Evolutionary conservation across 2,113 vertebrate genomes (phyloP), one percentile per base, ranked within the genome.

Genomic region (Fulica atra): DNA sequence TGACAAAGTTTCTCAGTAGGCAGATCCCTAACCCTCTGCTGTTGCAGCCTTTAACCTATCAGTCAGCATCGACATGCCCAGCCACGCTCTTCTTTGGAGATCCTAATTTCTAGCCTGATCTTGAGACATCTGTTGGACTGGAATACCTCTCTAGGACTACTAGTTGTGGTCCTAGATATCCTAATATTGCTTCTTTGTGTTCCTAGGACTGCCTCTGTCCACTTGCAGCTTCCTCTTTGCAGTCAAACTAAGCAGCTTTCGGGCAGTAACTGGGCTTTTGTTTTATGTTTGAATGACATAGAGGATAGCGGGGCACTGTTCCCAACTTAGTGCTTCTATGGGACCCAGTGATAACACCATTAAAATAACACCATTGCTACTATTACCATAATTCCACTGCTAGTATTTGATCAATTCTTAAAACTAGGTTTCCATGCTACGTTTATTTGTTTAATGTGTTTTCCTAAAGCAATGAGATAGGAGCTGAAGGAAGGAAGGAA

Each of bases 401-500:
- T 51, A 26, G 21, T 48, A 13, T 42, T 20, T 11, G 13, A 90
- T 33, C 25, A 60, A 31, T 59, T 42, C n/a, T 89, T 36, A 59
- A 46, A 54, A 1, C 16, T 17, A 16, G 2, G 11, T 60, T 94
- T 91, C 69, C 81, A 93, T 28, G 6, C 2, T 20, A 54, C 24
- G 42, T 33, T 59, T 42, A 28, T 56, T 89, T 81, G 13, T 40
- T 84, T 78, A 4, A 70, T 29, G 21, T 56, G 6, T 69, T 92
- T 92, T 80, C 68, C n/a, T 50, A 53, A 65, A 93, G 29, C 83
- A 88, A 86, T 44, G 23, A 82, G 15, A 46, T 13, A 56, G 53
- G 18, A 86, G 7, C 24, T 38, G 51, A n/a, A 1, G 2, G 10
- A 83, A 65, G 0, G 0, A 86, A 65, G 0, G 0, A 81, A 77